Evolutionary conservation across 2,797 vertebrate species (phyloP).

Genomic region (Channallabes apus): DNA sequence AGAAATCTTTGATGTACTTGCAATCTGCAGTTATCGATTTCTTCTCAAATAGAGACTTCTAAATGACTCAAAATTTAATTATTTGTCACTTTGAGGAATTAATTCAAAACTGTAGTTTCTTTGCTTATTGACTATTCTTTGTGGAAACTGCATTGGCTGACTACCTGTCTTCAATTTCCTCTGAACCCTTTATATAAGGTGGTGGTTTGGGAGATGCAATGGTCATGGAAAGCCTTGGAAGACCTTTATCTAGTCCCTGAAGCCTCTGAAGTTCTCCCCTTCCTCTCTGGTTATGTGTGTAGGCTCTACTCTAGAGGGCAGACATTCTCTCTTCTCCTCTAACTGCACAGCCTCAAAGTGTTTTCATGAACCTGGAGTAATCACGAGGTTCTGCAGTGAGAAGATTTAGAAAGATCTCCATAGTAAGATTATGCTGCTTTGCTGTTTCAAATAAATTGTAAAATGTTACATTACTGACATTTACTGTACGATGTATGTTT

Average conservation of each 20-base stretch:
- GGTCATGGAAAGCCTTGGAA: not conserved
- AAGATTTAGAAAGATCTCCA: not conserved
- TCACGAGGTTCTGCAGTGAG: not conserved
- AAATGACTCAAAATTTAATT: not conserved
- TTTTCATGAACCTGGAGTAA: too few species aligned
- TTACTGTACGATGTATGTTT: not conserved
- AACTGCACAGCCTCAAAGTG: not conserved
- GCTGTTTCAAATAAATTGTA: not conserved
- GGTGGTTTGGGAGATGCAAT: not conserved
- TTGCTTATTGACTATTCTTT: not conserved
- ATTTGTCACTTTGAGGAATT: not conserved
- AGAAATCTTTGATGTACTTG: not conserved
- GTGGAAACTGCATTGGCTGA: not conserved
- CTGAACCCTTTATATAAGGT: not conserved
- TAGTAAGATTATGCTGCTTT: not conserved
- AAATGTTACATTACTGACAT: not conserved
- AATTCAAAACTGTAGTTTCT: not conserved
- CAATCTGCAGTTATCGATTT: not conserved
- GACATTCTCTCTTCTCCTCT: not conserved
- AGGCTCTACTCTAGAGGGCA: conserved; percentile 2
- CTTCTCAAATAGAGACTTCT: not conserved
- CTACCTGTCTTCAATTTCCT: not conserved
- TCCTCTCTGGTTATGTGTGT: not conserved
- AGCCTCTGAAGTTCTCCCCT: not conserved
- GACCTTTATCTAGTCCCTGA: not conserved